These are phyloP conservation scores for Rostratula benghalensis DNA, from an alignment of 2,113 vertebrate genomes.

Conservation along the genomic window DNA sequence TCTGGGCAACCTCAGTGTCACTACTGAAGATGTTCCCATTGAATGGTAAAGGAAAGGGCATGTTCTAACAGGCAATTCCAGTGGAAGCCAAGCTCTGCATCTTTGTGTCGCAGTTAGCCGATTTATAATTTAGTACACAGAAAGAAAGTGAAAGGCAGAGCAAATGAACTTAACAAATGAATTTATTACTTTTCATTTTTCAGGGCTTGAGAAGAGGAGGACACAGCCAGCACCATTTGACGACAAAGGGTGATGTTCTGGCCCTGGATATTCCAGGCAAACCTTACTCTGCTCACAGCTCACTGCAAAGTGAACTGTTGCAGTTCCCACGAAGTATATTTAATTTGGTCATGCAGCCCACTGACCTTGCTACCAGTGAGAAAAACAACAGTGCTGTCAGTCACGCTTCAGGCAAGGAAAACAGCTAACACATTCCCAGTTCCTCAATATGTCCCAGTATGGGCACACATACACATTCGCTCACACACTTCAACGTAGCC, in stretches of 20 bases:
- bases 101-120: conserved; percentile 30
- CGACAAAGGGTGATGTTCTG: conserved; percentile 4
- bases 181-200: conserved; percentile 42
- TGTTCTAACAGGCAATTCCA: conserved; percentile 1
- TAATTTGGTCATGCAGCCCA: conserved; percentile 53
- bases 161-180: neutral
- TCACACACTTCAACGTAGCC: neutral
- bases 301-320: neutral
- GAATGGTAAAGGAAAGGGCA: neutral
- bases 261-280: neutral
- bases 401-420: conserved; percentile 57
- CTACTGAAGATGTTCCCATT: neutral
- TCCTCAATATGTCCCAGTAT: conserved; percentile 20
- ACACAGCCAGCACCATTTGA: neutral
- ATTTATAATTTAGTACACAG: conserved; percentile 9
- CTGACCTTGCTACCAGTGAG: conserved; percentile 54
- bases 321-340: conserved; percentile 43
- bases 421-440: conserved; percentile 48
- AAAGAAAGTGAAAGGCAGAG: conserved; percentile 47
- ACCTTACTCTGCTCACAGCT: neutral
- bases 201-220: neutral
- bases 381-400: conserved; percentile 58
- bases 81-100: neutral
- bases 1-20: neutral
- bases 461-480: neutral